Evolutionary conservation across 1,140 invertebrate genomes (phyloP), one percentile per base, ranked within the genome.

Genomic region (Trypoxylus dichotomus): DNA sequence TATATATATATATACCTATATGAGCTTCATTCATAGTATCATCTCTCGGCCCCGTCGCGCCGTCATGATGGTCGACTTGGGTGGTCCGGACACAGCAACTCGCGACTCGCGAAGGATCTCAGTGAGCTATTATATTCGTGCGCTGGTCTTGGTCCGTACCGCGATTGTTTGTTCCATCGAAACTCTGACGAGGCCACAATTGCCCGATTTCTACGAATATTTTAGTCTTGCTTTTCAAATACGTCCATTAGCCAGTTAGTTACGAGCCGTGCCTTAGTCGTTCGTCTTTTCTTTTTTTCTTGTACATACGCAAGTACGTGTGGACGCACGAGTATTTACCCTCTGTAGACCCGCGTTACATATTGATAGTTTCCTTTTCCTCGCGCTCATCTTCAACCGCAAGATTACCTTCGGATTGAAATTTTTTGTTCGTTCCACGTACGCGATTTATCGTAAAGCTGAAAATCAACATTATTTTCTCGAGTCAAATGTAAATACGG

Each of bases 1-100:
- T 58, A 58, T 24, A 5, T 68, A 8, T 54, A 54, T 15, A 15
- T 54, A 74, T 43, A 19, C 41, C 27, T 74, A 74, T 43, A 75
- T 81, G 81, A 81, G 60, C 60, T 25, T 82, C 81, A 83, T 83
- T 82, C 81, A 83, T 82, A 79, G 81, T 77, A 41, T 25, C 43
- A 37, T 37, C 32, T 37, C 32, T 74, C 41, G 41, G 47, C 19
- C 77, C n/a, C n/a, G 32, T 8, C 32, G 32, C 0, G 5, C 10
- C 32, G 5, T 37, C 32, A 71, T 82, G 79, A 80, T 82, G 81
- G 47, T 78, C 81, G 43, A 79, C 80, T 83, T 82, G 82, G 81
- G 82, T 82, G 81, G 81, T 82, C 81, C 78, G 32, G 32, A 37
- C 32, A 54, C 74, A 72, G 74, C 60, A 79, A 47, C 77, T 79